Conservation (phyloP, 2,113 vertebrate species). For the Chionomys nivalis region DNA sequence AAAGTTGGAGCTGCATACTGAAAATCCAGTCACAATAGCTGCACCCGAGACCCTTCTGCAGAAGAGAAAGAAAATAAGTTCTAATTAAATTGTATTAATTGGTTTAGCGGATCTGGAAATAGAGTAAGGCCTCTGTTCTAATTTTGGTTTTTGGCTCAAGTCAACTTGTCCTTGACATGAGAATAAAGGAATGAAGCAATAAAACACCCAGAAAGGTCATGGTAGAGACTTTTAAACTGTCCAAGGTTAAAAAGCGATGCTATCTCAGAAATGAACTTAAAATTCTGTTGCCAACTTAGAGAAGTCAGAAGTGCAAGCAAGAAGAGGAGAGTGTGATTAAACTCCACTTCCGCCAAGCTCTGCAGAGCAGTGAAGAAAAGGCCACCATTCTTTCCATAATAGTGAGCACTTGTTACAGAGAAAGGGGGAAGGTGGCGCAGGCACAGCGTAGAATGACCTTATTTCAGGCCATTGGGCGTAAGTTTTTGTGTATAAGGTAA, state of each 20-base stretch:
- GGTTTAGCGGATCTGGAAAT: slow-evolving; percentile 79
- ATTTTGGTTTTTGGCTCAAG: slow-evolving; percentile 81
- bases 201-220: slow-evolving; percentile 77
- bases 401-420: slow-evolving; percentile 72
- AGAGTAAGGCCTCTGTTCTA: slow-evolving; percentile 66
- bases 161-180: slow-evolving; percentile 79
- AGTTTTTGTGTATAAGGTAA: slow-evolving; percentile 71
- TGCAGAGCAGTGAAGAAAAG: slow-evolving; percentile 70
- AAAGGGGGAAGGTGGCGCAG: slow-evolving; percentile 73
- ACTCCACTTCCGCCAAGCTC: slow-evolving; percentile 73
- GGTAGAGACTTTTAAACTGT: slow-evolving; percentile 72
- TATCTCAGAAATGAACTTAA: slow-evolving; percentile 80
- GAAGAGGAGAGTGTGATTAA: slow-evolving; percentile 80
- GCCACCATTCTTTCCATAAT: slow-evolving; percentile 73
- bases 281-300: slow-evolving; percentile 71
- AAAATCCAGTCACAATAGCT: slow-evolving; percentile 79
- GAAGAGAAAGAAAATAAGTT: slow-evolving; percentile 80
- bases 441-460: slow-evolving; percentile 64
- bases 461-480: slow-evolving; percentile 71
- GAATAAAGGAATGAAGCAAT: slow-evolving; percentile 82
- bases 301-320: slow-evolving; percentile 80
- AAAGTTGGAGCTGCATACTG: slow-evolving; percentile 63
- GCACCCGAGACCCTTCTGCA: slow-evolving; percentile 70
- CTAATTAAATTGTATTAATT: slow-evolving; percentile 84
- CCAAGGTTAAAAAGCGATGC: slow-evolving; percentile 71